Evolutionary conservation across 2,113 vertebrate species (phyloP), one percentile per base, ranked within the genome.

Genomic region (Scartelaos histophorus): DNA sequence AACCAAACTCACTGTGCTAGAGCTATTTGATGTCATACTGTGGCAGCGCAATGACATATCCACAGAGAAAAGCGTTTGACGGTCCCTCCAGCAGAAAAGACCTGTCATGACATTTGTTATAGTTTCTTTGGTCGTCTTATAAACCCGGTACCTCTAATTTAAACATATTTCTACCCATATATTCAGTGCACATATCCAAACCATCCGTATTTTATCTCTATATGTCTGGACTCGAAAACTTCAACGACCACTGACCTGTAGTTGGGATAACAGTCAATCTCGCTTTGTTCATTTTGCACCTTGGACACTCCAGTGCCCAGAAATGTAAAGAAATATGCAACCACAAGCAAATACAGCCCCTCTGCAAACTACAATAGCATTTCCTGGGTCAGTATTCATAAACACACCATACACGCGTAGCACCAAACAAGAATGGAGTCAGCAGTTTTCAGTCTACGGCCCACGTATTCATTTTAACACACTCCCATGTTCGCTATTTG

Each of bases 361-460:
- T 46, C 67, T 49, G 65, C 51, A n/a, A 35, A 66, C 46, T 70
- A 54, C 58, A 46, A 64, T 12, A 38, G 19, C 6, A 38, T 43
- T 64, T 64, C n/a, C 7, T 10, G 25, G 34, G 61, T 19, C 9
- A 60, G 45, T 47, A 60, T 68, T 73, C 51, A 69, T 9, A 74
- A 58, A 58, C 68, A 71, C 15, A 47, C 15, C 19, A 56, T 51
- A 80, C 49, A 64, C 45, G 57, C 22, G 4, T 15, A 45, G 7
- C 47, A 51, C 67, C 74, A 70, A 78, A 67, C 29, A 46, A 69
- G 74, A 62, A 71, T 54, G 70, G 57, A 47, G 70, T 82, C 75
- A 76, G 78, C 76, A 83, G 67, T 82, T 84, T 77, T 73, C 71
- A 57, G 49, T 38, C 12, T 68, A 66, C 29, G 15, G 60, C 71